Percentiles rank a stretch among this genome's conserved stretches.
Conservation (phyloP, 2,113 vertebrate species). For the Myxocyprinus asiaticus region DNA sequence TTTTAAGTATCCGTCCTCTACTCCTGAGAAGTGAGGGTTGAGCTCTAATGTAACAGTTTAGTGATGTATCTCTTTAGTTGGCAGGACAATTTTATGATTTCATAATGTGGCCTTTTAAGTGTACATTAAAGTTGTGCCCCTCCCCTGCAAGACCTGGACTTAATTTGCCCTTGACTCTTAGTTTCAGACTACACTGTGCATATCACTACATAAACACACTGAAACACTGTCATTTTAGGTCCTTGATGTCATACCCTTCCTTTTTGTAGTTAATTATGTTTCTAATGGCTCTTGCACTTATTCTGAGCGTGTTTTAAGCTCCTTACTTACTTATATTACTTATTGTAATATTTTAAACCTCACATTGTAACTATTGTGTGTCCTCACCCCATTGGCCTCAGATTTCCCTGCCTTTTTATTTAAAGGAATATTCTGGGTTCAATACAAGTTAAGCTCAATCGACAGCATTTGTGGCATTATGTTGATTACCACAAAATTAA, state of each 20-base stretch:
- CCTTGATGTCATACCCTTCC: too few species aligned
- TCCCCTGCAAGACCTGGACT: background rate
- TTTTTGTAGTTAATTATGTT: background rate
- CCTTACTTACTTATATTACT: background rate
- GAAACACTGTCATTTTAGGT: background rate
- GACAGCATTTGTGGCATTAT: too few species aligned
- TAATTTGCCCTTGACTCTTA: slow-evolving; percentile 1
- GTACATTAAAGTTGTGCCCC: background rate
- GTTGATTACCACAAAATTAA: too few species aligned
- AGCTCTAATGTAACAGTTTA: slow-evolving; percentile 35
- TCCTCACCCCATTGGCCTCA: background rate
- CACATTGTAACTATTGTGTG: slow-evolving; percentile 9
- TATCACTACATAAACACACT: background rate
- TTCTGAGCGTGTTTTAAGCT: background rate
- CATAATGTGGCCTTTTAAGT: background rate
- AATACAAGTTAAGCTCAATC: too few species aligned
- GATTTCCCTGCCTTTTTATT: too few species aligned
- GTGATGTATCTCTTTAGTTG: slow-evolving; percentile 40
- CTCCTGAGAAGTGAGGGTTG: slow-evolving; percentile 40
- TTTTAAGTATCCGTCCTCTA: slow-evolving; percentile 39
- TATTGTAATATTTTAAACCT: background rate
- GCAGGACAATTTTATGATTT: slow-evolving; percentile 9
- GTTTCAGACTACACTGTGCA: background rate
- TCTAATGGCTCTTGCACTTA: background rate
- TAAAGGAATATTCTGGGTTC: too few species aligned